Evolutionary conservation across 2,888 invertebrate species (phyloP).

Genomic region (Elgonia sp.): DNA sequence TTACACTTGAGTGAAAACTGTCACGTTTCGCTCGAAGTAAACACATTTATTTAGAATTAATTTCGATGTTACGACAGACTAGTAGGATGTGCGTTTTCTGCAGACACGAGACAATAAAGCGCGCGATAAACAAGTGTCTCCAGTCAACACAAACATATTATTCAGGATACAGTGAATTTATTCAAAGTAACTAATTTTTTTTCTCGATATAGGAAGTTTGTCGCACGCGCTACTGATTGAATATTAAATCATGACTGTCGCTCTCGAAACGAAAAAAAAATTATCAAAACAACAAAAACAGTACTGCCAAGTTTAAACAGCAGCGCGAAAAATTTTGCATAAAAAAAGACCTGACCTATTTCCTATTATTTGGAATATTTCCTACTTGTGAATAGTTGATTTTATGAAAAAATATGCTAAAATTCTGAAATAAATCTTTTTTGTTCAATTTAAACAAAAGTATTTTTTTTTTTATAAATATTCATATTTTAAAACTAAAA

Average conservation of each 20-base stretch:
- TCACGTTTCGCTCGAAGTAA: not conserved
- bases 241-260: slow-evolving; percentile 40
- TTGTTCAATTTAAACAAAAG: too few species aligned
- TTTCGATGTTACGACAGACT: not conserved
- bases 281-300: slow-evolving; percentile 10
- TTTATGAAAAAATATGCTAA: too few species aligned
- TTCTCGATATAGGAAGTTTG: slow-evolving; percentile 40
- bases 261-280: slow-evolving; percentile 9
- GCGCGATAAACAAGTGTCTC: not conserved
- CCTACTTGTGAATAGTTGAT: too few species aligned
- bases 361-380: not conserved
- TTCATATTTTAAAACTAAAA: too few species aligned
- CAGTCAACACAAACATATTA: slow-evolving; percentile 2
- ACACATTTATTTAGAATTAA: not conserved
- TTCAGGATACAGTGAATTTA: slow-evolving; percentile 36
- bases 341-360: slow-evolving; percentile 1
- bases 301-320: not conserved
- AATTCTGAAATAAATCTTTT: too few species aligned
- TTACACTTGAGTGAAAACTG: slow-evolving; percentile 15
- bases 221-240: not conserved
- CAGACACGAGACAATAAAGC: not conserved
- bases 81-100: not conserved
- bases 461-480: too few species aligned
- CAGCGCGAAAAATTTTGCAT: not conserved
- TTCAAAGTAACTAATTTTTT: slow-evolving; percentile 30